Evolutionary conservation across 2,113 vertebrate species (phyloP), one percentile per base, ranked within the genome.

Genomic region (Peromyscus maniculatus): DNA sequence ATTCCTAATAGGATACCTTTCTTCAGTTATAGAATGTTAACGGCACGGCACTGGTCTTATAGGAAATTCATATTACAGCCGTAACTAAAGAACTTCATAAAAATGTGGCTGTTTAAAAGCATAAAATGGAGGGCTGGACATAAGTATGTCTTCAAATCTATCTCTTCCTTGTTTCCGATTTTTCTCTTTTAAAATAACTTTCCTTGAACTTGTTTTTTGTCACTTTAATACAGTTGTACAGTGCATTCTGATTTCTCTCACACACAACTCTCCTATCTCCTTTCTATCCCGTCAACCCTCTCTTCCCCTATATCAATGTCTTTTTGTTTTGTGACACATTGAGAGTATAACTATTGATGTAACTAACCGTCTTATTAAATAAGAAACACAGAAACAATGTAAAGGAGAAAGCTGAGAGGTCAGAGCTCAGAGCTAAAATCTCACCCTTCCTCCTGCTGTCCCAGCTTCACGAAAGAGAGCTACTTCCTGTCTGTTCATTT

Each of bases 1-100:
- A 1, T 91, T 96, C 57, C 57, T 75, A 75, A 72, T 67, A 86
- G 31, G 82, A 57, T 94, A 93, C 93, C 75, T 36, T 94, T 72
- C 2, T 90, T 66, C 1, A 33, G 57, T 72, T 11, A 33, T 89
- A 88, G 49, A 33, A 4, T 49, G 26, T 62, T 91, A 1, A 78
- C 87, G 59, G 91, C 66, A 52, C 89, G 71, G 19, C 28, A 49
- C 26, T 17, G 88, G 6, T 89, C 90, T 94, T 93, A 26, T 3
- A 2, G 69, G 15, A 36, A 71, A 4, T 87, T 69, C n/a, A 22
- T 36, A 43, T 46, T 26, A 91, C 22, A 19, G 87, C 80, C 77
- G 1, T 59, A 57, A 71, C 43, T 86, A 89, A 2, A 24, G 74
- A 72, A 49, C 33, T 77, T 71, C 11, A 26, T 78, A 78, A 74